Evolutionary conservation across 2,888 invertebrate species (phyloP).

Genomic region (Lasius platythorax): DNA sequence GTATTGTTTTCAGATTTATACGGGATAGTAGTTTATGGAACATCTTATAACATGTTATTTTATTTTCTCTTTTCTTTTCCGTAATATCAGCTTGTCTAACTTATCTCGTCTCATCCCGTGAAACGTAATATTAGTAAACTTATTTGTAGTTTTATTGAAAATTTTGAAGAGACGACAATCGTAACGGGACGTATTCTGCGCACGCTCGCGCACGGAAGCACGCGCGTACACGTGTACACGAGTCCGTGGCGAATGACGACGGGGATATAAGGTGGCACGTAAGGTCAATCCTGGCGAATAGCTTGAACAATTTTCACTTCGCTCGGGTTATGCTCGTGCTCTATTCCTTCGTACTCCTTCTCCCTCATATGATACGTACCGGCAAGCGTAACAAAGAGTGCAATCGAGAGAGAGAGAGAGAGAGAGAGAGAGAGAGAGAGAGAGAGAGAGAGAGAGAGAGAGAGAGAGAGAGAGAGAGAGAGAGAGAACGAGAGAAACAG

Average conservation of each 20-base stretch:
- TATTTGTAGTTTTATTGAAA: neutral
- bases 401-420: slow-evolving; percentile 15
- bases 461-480: neutral
- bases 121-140: neutral
- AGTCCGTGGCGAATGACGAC: slow-evolving; percentile 43
- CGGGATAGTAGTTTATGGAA: neutral
- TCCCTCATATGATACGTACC: slow-evolving; percentile 29
- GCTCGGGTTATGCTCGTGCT: slow-evolving; percentile 73
- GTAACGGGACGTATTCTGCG: slow-evolving; percentile 17
- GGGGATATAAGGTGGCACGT: slow-evolving; percentile 68
- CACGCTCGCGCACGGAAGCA: slow-evolving; percentile 57
- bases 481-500: slow-evolving; percentile 1
- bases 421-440: slow-evolving; percentile 5
- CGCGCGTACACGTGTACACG: slow-evolving; percentile 8
- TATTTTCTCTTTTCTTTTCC: neutral
- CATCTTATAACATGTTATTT: neutral
- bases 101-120: neutral
- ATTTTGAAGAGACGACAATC: slow-evolving; percentile 45
- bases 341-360: slow-evolving; percentile 1
- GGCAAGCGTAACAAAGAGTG: slow-evolving; percentile 28
- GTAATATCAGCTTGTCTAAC: neutral
- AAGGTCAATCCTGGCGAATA: slow-evolving; percentile 77
- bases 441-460: slow-evolving; percentile 8
- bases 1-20: neutral
- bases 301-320: slow-evolving; percentile 81